Evolutionary conservation across 2,113 vertebrate species (phyloP), one percentile per base, ranked within the genome.

Genomic region (Aviceda subcristata): DNA sequence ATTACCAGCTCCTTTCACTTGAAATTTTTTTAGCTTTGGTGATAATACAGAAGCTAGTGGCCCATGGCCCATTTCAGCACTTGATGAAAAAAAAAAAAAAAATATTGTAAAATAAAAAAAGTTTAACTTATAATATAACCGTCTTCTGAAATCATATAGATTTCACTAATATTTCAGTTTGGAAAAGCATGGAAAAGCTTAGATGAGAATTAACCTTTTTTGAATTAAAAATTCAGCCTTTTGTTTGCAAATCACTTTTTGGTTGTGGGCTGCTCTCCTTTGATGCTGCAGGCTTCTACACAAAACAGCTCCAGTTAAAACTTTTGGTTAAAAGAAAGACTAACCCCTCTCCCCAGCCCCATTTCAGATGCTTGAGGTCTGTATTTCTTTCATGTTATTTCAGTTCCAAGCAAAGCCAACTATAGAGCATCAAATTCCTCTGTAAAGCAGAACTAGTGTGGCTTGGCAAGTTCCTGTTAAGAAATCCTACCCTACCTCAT

Each of bases 401-500:
- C 39, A 13, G 15, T 78, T 86, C 68, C 79, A 72, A 81, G 45
- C 30, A 84, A 88, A 84, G 59, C 8, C 60, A 51, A 51, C 27
- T 51, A 62, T 1, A 67, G 36, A 74, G 15, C 7, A 87, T 7
- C 53, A 41, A 56, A 59, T 36, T 22, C 43, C 12, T 32, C 15
- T 45, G 34, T 38, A 71, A 88, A 53, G 60, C 66, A 27, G 12
- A 75, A 67, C 19, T 19, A 39, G 24, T 38, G 20, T 15, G 17
- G 1, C 0, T 23, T 82, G 39, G 29, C 57, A 91, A 91, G 14
- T 27, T 75, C 18, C 39, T 32, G 39, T 34, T 21, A 69, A 69
- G 26, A 78, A 94, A 66, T 83, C 41, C 41, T 51, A 74, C 18
- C 91, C 59, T 97, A 99, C 99, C 99, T 99, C 99, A 53, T 99